Evolutionary conservation across 2,113 vertebrate species (phyloP).

Genomic region (Rhombomys opimus): DNA sequence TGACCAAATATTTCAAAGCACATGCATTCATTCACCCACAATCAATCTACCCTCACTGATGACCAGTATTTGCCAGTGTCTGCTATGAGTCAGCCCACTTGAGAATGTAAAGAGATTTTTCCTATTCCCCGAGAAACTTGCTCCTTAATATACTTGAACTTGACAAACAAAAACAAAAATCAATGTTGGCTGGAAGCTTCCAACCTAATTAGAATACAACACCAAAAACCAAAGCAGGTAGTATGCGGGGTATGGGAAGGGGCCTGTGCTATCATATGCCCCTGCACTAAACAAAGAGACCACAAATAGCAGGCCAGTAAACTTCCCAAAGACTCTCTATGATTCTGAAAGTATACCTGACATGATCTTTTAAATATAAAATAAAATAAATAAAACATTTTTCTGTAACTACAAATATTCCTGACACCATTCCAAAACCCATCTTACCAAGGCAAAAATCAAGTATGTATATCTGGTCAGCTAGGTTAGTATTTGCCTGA

Average conservation of each 20-base stretch:
- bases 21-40: neutral
- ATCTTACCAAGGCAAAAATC: neutral
- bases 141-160: neutral
- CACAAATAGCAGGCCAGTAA: neutral
- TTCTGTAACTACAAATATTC: neutral
- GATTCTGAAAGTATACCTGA: neutral
- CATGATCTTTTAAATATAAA: neutral
- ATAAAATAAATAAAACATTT: neutral
- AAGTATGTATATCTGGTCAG: neutral
- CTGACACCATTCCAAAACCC: neutral
- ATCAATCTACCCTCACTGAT: neutral
- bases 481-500: neutral
- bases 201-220: neutral
- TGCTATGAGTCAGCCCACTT: neutral
- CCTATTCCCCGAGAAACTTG: neutral
- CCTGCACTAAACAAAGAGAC: neutral
- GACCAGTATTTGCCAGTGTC: neutral
- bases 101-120: neutral
- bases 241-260: neutral
- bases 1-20: neutral
- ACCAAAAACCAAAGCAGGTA: neutral
- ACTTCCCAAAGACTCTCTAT: neutral
- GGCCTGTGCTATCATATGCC: neutral
- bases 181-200: neutral
- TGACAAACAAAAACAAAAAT: conserved; percentile 13